A percentile compares a stretch with the other conserved stretches of the same genome.
phyloP scores from a whole-genome alignment of 2,888 invertebrate species.

The Heteropelma amictum region DNA sequence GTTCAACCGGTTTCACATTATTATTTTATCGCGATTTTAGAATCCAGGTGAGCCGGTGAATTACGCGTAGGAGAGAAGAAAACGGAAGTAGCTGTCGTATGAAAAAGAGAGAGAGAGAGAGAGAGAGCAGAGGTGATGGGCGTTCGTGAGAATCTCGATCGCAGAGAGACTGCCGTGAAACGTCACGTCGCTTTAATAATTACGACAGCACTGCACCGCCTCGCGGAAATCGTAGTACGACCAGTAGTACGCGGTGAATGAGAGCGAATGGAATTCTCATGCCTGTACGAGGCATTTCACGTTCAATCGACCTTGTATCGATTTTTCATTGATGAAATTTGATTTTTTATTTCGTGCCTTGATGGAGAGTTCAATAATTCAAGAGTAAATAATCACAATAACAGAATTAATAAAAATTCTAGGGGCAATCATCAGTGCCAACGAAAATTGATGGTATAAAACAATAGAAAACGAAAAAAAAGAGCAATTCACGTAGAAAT shows the following conservation, averaged over 20 bases:
- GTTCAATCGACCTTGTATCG: no score
- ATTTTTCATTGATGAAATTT: no score
- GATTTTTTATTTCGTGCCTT: background rate
- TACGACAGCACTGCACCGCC: conserved; percentile 16
- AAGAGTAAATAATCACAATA: no score
- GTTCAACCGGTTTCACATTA: background rate
- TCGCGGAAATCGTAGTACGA: conserved; percentile 30
- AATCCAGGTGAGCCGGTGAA: background rate
- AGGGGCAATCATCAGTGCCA: no score
- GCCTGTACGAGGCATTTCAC: background rate
- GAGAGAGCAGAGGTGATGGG: background rate
- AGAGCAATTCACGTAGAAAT: no score
- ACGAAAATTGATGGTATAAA: no score
- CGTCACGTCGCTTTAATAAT: conserved; percentile 41
- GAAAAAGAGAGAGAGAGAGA: background rate
- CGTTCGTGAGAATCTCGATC: conserved; percentile 9
- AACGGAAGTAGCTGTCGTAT: background rate
- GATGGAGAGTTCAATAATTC: background rate
- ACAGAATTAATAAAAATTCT: no score
- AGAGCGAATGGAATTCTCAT: conserved; percentile 14
- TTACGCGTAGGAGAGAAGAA: background rate
- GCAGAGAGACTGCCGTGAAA: background rate
- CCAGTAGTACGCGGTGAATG: conserved; percentile 17
- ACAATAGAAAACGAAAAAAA: no score
- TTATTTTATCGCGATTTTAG: no score